Evolutionary conservation across 2,113 vertebrate genomes (phyloP).

Genomic region (Coracopsis vasa): DNA sequence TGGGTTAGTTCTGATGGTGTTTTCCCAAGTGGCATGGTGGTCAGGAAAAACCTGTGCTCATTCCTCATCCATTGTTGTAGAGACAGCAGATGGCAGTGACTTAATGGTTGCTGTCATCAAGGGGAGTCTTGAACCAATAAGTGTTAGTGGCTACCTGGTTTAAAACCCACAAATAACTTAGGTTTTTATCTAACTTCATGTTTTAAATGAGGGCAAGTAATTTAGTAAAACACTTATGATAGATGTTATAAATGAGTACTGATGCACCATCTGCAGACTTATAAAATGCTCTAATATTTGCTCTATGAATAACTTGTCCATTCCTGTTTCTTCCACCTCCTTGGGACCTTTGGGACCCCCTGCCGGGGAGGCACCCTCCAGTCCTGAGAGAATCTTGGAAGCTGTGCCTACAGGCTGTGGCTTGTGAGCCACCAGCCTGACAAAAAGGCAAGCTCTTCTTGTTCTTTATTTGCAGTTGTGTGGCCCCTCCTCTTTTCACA

Average conservation of each 20-base stretch:
- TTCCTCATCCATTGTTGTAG: background rate
- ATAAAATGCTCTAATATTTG: accelerated
- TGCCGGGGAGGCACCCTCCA: background rate
- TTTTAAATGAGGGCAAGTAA: background rate
- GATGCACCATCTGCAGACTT: background rate
- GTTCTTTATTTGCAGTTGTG: background rate
- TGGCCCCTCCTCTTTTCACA: background rate
- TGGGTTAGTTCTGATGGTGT: background rate
- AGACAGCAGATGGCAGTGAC: constrained; percentile 19
- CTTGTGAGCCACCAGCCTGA: background rate
- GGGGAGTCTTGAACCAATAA: background rate
- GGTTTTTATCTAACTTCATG: background rate
- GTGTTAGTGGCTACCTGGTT: background rate
- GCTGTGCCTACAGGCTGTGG: background rate
- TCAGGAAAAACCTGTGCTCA: background rate
- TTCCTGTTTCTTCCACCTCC: background rate
- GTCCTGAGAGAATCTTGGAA: background rate
- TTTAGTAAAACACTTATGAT: accelerated
- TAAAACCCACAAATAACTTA: background rate
- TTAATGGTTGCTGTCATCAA: background rate
- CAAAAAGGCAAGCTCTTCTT: background rate
- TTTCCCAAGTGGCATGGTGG: background rate
- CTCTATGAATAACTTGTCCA: background rate
- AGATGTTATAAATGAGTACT: background rate
- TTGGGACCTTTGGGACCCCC: background rate